phyloP scores from a whole-genome alignment of 1,140 invertebrate genomes.

The Philotrypesis tridentata region DNA sequence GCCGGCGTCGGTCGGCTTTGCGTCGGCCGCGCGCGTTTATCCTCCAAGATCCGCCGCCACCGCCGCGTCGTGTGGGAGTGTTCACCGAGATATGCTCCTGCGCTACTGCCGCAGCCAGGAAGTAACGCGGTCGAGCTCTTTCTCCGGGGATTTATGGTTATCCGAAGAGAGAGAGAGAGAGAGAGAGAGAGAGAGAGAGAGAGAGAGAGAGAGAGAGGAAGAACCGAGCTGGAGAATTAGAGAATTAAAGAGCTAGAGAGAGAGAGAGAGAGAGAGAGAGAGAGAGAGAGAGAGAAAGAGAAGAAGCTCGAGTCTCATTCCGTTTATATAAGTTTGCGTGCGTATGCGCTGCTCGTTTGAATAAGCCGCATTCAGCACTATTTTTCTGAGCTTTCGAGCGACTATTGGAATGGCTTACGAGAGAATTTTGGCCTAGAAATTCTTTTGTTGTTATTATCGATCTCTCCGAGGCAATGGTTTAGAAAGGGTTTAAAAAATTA shows the following conservation, averaged over 20 bases:
- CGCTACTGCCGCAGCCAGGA: constrained; percentile 2
- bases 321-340: constrained; percentile 43
- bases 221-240: no score
- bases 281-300: no score
- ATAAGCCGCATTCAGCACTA: no score
- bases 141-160: constrained; percentile 52
- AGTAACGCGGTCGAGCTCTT: constrained; percentile 43
- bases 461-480: no score
- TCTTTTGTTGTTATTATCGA: no score
- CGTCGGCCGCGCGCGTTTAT: constrained; percentile 20
- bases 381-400: constrained; percentile 8
- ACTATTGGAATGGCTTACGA: no score
- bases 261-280: neutral
- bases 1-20: constrained; percentile 11
- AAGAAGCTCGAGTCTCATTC: no score
- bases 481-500: no score
- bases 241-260: neutral
- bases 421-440: no score
- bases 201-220: neutral
- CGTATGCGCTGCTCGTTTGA: neutral
- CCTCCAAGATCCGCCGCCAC: constrained; percentile 1
- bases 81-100: constrained; percentile 44
- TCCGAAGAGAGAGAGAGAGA: constrained; percentile 49
- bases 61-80: constrained; percentile 46
- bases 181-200: neutral